phyloP scores from a whole-genome alignment of 1,140 invertebrate species.

The Musca domestica region DNA sequence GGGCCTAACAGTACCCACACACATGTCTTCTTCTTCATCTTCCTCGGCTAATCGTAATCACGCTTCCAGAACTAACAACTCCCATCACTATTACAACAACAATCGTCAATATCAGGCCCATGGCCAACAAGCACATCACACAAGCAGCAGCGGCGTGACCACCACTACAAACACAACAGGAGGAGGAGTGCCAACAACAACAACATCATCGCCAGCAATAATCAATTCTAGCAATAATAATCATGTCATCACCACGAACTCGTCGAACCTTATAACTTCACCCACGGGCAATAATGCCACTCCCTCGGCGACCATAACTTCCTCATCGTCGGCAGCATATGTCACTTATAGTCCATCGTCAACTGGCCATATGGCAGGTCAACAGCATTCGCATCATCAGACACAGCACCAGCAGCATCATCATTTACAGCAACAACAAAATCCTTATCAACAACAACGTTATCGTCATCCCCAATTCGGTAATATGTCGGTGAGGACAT shows the following conservation, averaged over 20 bases:
- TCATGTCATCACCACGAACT: background rate
- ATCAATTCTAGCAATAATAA: constrained; percentile 10
- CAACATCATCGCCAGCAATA: constrained; percentile 11
- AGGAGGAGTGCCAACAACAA: constrained; percentile 11
- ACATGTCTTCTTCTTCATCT: too few species aligned
- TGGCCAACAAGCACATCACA: background rate
- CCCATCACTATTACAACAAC: constrained; percentile 17
- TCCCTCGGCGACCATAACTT: background rate
- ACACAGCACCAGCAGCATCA: constrained; percentile 21
- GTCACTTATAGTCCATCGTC: constrained; percentile 8
- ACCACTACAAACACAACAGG: background rate
- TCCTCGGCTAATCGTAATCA: background rate
- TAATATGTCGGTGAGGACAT: constrained; percentile 42
- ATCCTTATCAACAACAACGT: constrained; percentile 23
- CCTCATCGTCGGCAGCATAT: background rate
- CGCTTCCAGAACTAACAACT: too few species aligned
- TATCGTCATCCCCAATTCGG: constrained; percentile 48
- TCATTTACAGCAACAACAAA: constrained; percentile 21
- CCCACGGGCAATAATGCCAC: constrained; percentile 6
- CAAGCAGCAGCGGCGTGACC: constrained; percentile 23
- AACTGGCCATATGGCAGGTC: background rate
- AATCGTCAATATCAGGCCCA: background rate
- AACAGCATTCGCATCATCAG: constrained; percentile 19
- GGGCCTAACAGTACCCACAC: too few species aligned
- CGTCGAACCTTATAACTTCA: background rate